Conservation (phyloP, 2,888 invertebrate species). For the Frankliniella intonsa region DNA sequence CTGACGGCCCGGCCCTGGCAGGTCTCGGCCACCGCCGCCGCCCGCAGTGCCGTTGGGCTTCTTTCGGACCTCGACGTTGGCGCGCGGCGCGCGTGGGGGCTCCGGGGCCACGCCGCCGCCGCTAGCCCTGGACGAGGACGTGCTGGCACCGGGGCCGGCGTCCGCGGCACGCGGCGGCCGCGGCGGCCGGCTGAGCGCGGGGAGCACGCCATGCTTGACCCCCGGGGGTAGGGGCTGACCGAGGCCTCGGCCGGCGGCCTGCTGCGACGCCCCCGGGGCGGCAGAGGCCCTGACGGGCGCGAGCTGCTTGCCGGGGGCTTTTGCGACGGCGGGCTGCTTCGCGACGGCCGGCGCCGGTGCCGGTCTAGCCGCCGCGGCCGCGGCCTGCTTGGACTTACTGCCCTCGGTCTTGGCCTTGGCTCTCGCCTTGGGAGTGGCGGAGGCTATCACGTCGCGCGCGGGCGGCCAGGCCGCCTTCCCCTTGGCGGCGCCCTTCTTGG, state of each 20-base stretch:
- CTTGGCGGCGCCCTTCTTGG: background rate
- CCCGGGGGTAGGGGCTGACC: background rate
- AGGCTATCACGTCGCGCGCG: background rate
- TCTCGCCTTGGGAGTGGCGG: background rate
- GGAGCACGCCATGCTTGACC: background rate
- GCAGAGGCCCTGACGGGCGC: background rate
- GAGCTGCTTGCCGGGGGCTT: background rate
- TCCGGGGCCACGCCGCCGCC: background rate
- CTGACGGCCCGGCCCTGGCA: background rate
- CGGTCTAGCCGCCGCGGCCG: background rate
- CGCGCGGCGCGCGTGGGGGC: background rate
- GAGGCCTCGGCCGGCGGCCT: background rate
- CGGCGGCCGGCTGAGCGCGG: background rate
- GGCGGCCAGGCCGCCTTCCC: background rate
- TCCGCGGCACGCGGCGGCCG: background rate
- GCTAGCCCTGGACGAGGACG: background rate
- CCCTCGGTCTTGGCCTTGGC: background rate
- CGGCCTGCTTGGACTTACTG: background rate
- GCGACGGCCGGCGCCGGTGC: background rate
- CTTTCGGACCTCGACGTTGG: background rate
- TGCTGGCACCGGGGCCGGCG: background rate
- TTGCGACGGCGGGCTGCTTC: background rate
- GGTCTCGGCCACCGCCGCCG: background rate
- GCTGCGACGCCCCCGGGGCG: background rate
- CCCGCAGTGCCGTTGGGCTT: background rate